Evolutionary conservation across 2,113 vertebrate species (phyloP).

Genomic region (Cyprinodon tularosa): DNA sequence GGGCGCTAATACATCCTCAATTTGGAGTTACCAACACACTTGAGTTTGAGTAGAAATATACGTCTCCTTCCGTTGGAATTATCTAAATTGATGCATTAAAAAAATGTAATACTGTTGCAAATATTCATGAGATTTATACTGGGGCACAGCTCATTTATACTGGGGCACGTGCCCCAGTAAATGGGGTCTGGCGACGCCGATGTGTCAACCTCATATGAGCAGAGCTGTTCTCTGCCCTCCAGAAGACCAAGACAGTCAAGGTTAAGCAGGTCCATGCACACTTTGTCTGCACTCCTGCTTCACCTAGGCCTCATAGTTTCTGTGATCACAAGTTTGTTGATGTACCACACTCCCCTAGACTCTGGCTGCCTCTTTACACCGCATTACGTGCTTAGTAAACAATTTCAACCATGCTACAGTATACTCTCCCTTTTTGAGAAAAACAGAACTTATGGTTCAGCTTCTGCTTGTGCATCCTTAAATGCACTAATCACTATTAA

Average conservation of each 20-base stretch:
- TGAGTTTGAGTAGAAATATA: no score
- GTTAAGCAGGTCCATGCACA: constrained; percentile 2
- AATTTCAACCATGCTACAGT: not conserved
- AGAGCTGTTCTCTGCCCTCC: constrained; percentile 50
- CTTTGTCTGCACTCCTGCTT: constrained; percentile 19
- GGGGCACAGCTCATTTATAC: no score
- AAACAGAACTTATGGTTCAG: constrained; percentile 7
- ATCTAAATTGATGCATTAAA: no score
- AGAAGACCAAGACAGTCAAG: constrained; percentile 16
- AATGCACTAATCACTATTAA: constrained; percentile 3
- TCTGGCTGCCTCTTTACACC: constrained; percentile 17
- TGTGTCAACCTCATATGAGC: constrained; percentile 48
- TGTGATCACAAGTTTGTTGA: constrained; percentile 19
- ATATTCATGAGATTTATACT: no score
- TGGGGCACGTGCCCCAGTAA: no score
- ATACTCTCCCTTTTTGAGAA: constrained; percentile 8
- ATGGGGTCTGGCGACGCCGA: no score
- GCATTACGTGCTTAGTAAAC: constrained; percentile 13
- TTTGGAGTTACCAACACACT: no score
- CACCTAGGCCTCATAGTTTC: not conserved
- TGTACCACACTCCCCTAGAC: constrained; percentile 2
- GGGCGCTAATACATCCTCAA: no score
- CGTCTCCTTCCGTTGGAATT: no score
- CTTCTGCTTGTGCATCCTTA: constrained; percentile 6
- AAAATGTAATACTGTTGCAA: no score